phyloP scores from a whole-genome alignment of 2,797 vertebrate species.

The Dipus sagitta region DNA sequence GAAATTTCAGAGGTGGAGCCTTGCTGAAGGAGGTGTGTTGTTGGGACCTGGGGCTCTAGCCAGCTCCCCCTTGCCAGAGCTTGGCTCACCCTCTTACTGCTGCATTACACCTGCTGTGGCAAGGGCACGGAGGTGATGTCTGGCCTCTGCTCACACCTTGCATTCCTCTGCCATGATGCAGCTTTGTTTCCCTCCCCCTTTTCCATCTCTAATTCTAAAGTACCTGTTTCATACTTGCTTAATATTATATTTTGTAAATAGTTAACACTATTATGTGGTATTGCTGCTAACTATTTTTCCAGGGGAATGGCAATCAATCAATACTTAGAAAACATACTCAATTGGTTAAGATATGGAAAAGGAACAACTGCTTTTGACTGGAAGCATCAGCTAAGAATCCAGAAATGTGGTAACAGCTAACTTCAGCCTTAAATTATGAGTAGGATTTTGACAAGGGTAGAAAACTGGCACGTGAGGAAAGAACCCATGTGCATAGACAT shows the following conservation, averaged over 20 bases:
- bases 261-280: not conserved
- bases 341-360: not conserved
- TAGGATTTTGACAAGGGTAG: not conserved
- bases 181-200: not conserved
- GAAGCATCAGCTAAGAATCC: not conserved
- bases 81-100: no score
- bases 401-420: not conserved
- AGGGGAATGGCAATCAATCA: not conserved
- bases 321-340: not conserved
- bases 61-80: no score
- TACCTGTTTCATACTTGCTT: not conserved
- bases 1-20: no score
- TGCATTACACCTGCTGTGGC: no score
- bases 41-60: no score
- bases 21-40: no score
- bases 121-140: no score
- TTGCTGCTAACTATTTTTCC: not conserved
- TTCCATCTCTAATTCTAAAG: not conserved
- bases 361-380: not conserved
- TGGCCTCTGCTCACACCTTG: no score
- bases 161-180: no score
- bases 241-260: not conserved
- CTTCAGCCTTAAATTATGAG: not conserved
- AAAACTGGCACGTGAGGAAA: not conserved
- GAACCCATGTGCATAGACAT: not conserved